Conservation (phyloP, 2,797 vertebrate genomes). For the Natrix natrix region DNA sequence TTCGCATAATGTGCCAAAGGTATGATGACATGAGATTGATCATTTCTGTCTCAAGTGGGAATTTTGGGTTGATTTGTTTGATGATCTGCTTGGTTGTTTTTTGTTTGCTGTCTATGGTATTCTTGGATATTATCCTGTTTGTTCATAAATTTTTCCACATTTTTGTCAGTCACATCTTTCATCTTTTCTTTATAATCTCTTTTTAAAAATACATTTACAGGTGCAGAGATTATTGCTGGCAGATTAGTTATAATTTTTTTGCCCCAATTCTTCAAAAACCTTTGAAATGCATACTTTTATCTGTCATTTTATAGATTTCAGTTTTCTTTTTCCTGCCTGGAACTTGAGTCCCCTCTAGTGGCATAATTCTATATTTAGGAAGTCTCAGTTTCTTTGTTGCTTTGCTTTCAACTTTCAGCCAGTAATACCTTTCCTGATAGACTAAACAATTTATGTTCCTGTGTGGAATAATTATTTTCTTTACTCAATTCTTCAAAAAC, state of each 20-base stretch:
- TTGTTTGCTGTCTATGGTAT: neutral
- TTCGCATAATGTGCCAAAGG: no score
- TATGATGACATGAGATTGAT: no score
- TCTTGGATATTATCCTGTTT: neutral
- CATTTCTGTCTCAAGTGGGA: no score
- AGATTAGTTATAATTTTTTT: neutral
- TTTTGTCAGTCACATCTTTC: neutral
- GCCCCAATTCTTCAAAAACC: neutral
- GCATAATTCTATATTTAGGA: neutral
- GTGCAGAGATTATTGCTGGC: neutral
- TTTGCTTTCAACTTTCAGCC: neutral
- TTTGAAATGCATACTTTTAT: neutral
- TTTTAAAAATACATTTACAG: neutral
- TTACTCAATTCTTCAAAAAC: neutral
- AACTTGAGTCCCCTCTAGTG: neutral
- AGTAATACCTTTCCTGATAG: neutral
- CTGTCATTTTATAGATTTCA: neutral
- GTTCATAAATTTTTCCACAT: neutral
- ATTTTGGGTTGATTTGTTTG: no score
- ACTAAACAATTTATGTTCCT: neutral
- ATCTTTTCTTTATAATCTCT: neutral
- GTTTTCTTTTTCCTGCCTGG: neutral
- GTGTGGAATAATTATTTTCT: neutral
- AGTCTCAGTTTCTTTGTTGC: neutral
- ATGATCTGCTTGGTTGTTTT: no score